A percentile compares a stretch with the other conserved stretches of the same genome.
Conservation (phyloP, 2,888 invertebrate genomes). For the Hymenopus coronatus region DNA sequence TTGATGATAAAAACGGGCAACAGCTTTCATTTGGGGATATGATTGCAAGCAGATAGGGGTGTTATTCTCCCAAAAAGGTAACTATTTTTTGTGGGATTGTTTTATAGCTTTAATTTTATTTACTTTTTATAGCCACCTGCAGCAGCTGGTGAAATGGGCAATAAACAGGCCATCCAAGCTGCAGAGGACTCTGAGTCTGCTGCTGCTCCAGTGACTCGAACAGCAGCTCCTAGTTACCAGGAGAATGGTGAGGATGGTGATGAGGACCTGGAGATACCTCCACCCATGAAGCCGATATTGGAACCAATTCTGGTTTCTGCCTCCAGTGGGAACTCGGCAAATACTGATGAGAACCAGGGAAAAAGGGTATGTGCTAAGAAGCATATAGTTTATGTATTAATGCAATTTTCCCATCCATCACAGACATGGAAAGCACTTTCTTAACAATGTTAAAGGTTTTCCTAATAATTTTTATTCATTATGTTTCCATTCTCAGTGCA, state of each 20-base stretch:
- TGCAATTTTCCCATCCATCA: neutral
- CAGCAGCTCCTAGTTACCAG: constrained; percentile 34
- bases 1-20: too few relatives aligned
- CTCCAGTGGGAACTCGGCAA: constrained; percentile 37
- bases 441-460: neutral
- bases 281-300: constrained; percentile 94
- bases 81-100: too few relatives aligned
- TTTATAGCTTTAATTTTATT: neutral
- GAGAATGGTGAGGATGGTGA: constrained; percentile 68
- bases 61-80: too few relatives aligned
- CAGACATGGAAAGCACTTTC: too few relatives aligned
- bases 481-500: neutral
- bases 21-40: too few relatives aligned
- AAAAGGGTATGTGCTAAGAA: constrained; percentile 55
- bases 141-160: constrained; percentile 54
- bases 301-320: constrained; percentile 56
- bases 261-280: constrained; percentile 79
- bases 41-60: too few relatives aligned
- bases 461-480: neutral
- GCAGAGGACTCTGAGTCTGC: constrained; percentile 42
- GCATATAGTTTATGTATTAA: neutral
- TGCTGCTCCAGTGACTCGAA: constrained; percentile 13
- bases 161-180: constrained; percentile 50
- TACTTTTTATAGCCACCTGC: neutral
- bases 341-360: constrained; percentile 54